A percentile compares a stretch with the other conserved stretches of the same genome.
phyloP scores from a whole-genome alignment of 2,113 vertebrate genomes.

The Tupaia tana region DNA sequence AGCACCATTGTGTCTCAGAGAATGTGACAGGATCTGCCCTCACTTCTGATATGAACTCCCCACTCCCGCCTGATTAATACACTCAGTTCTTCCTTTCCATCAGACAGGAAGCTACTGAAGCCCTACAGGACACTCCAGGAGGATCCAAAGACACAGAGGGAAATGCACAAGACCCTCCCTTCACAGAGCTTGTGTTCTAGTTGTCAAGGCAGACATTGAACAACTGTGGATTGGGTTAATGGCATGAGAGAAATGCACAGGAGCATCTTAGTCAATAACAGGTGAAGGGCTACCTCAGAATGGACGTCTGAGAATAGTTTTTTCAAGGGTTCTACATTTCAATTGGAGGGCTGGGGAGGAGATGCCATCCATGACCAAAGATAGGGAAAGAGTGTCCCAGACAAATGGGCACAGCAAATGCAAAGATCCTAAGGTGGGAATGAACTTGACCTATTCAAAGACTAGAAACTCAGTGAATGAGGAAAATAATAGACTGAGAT shows the following conservation, averaged over 20 bases:
- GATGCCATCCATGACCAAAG: background rate
- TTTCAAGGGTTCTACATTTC: background rate
- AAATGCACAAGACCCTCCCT: background rate
- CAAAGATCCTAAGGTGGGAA: background rate
- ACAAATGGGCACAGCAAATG: background rate
- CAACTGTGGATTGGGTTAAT: background rate
- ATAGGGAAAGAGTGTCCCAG: background rate
- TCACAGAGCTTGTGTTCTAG: background rate
- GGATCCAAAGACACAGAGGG: background rate
- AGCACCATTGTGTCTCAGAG: background rate
- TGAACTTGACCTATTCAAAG: background rate
- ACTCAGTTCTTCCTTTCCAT: background rate
- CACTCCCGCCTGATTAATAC: background rate
- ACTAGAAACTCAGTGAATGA: background rate
- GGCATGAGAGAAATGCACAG: background rate
- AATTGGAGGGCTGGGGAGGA: background rate
- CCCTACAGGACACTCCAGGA: background rate
- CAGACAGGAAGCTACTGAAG: background rate
- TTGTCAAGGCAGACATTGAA: background rate
- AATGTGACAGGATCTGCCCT: background rate
- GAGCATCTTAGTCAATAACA: background rate
- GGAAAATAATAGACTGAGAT: background rate
- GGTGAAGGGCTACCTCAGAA: background rate
- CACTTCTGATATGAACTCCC: background rate
- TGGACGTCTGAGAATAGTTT: background rate